These are phyloP conservation scores for Rhamnusium bicolor DNA, from an alignment of 2,888 invertebrate genomes.

Conservation along the genomic window DNA sequence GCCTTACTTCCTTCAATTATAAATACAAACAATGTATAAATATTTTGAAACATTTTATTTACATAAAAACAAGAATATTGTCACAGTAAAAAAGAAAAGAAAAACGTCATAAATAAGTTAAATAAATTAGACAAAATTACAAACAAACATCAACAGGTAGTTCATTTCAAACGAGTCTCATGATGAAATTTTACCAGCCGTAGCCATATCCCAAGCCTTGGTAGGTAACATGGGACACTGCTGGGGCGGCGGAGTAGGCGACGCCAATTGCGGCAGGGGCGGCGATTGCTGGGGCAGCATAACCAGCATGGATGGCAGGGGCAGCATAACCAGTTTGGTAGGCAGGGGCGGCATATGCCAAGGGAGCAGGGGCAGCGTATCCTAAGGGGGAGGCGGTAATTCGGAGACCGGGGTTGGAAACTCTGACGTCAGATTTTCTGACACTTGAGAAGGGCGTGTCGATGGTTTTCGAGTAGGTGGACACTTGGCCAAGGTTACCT, in stretches of 20 bases:
- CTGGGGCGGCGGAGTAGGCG: conserved; percentile 76
- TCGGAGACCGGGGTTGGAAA: conserved; percentile 77
- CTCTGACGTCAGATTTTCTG: conserved; percentile 80
- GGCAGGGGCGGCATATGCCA: conserved; percentile 46
- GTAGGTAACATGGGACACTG: conserved; percentile 77
- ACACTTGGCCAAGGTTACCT: conserved; percentile 78
- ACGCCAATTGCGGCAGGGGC: conserved; percentile 73
- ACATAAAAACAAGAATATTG: background rate
- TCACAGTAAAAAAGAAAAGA: background rate
- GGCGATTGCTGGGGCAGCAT: conserved; percentile 59
- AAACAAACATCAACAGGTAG: background rate
- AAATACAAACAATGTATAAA: no score
- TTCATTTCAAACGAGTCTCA: background rate
- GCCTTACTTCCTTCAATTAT: no score
- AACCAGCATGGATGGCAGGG: conserved; percentile 58
- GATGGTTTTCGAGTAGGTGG: conserved; percentile 80
- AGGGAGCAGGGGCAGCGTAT: conserved; percentile 55
- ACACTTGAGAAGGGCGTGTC: conserved; percentile 83
- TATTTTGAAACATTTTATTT: background rate
- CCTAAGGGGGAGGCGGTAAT: conserved; percentile 59
- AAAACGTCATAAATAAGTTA: conserved; percentile 9
- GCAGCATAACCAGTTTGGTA: conserved; percentile 58
- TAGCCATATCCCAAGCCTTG: conserved; percentile 75
- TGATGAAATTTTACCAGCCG: conserved; percentile 71
- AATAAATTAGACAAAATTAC: conserved; percentile 13